Base-by-base conservation (phyloP, 2,113 vertebrate species). In the Orcinus orca region DNA sequence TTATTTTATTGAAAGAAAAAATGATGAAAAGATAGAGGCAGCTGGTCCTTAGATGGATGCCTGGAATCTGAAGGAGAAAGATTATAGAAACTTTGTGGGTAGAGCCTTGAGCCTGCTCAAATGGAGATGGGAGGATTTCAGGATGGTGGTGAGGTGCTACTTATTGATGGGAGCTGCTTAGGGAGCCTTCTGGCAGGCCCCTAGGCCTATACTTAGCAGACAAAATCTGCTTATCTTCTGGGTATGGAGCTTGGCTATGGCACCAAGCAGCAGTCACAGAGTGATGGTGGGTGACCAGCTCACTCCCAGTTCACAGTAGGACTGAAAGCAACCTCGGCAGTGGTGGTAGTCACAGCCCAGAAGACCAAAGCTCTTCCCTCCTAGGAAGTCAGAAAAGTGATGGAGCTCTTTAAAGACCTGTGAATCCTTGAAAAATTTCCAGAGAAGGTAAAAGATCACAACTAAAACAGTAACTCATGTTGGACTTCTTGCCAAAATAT, bases 221-320 rank as follows among this genome's bases (percentile, higher is more conserved):
- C 3, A 29, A 13, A 12, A 9, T 6, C 50, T 15, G 12, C 80
- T 9, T 2, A 29, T 25, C 21, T 47, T 12, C 17, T 36, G 25
- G 3, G 11, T 6, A 0, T 1, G 0, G 53, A 36, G 41, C 2
- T 0, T 13, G 7, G n/a, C 17, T 10, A 1, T 11, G 18, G 15
- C 62, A 36, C 15, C 3, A 1, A 89, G 14, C 25, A 36, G 11
- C 26, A 25, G 33, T 23, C 33, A 23, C 23, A 55, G 47, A 26
- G 36, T 11, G 38, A 44, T 0, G 3, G 36, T 6, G 17, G 36
- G 38, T 0, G 0, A n/a, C 36, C 53, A 3, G 53, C n/a, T 63
- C 25, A 12, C 11, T 29, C 3, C 11, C 3, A 5, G 5, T 5
- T 38, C 86, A 41, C 17, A 4, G 21, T 1, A 50, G 26, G 13